phyloP scores from a whole-genome alignment of 2,797 vertebrate species.

The Platalea minor region DNA sequence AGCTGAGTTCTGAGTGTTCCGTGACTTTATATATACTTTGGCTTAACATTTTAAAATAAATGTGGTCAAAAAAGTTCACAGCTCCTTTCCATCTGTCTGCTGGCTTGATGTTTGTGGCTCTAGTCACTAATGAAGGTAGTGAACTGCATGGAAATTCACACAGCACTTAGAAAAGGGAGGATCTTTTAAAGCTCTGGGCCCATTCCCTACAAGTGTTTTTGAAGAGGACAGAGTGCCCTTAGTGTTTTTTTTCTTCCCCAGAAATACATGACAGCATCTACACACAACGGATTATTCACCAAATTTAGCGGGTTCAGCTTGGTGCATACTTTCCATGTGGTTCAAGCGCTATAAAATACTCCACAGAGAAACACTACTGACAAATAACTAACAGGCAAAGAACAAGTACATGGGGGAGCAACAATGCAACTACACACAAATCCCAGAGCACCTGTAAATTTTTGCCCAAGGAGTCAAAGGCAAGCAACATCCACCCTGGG shows the following conservation, averaged over 20 bases:
- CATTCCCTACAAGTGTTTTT: not conserved
- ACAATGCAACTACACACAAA: not conserved
- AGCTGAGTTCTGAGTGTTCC: not conserved
- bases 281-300: not conserved
- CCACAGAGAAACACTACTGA: not conserved
- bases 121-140: not conserved
- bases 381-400: not conserved
- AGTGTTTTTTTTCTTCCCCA: not conserved
- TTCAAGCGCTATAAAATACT: conserved; percentile 11
- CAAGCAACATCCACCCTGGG: not conserved
- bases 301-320: not conserved
- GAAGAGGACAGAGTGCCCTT: not conserved
- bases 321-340: not conserved
- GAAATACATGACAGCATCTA: conserved; percentile 1
- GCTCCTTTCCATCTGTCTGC: not conserved
- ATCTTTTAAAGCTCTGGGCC: not conserved
- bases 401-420: not conserved
- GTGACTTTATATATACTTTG: not conserved
- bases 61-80: not conserved
- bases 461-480: not conserved
- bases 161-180: not conserved
- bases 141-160: conserved; percentile 11
- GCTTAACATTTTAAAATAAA: conserved; percentile 19
- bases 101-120: conserved; percentile 9
- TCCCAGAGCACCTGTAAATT: not conserved